Evolutionary conservation across 1,140 invertebrate species (phyloP), one percentile per base, ranked within the genome.

Genomic region (Bombus superbus): DNA sequence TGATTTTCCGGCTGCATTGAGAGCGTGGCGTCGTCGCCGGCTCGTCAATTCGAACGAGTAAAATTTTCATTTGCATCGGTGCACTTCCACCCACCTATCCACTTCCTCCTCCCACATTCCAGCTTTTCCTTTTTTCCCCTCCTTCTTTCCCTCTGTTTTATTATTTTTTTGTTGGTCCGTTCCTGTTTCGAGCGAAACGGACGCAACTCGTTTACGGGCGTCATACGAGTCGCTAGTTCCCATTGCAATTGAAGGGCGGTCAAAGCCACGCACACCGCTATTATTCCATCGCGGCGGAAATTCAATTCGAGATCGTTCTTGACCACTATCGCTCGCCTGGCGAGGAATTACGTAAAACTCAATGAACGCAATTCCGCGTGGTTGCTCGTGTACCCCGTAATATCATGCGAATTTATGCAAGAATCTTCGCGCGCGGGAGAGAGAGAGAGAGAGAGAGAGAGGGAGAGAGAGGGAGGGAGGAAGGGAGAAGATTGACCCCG

Each of bases 241-340:
- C 91, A 93, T 91, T 92, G 92, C 88, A 94, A 93, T 92, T 93
- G 93, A 94, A 94, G 92, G 92, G 88, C 92, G 93, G 92, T 93
- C 93, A 94, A 92, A 94, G 93, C 90, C 92, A 89, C 86, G 62
- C 57, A 47, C 81, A 25, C 73, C 35, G 78, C 77, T 82, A 86
- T 88, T 80, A 85, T 79, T 81, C 86, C 79, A 82, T 71, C 66
- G 92, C 92, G 88, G 78, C 90, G 94, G 92, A 94, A 93, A 94
- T 94, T 94, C 90, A 94, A 94, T 94, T 94, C 88, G 79, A 85
- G 85, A 83, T 87, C 85, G 86, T 89, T 87, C 92, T 92, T 92
- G 88, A 88, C 82, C 92, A 88, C 66, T 38, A 64, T 77, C 75
- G 75, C 53, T 59, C 74, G 75, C 25, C 53, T 64, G n/a, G 62